Evolutionary conservation across 2,797 vertebrate genomes (phyloP).

Genomic region (Brachyalestes nurse): DNA sequence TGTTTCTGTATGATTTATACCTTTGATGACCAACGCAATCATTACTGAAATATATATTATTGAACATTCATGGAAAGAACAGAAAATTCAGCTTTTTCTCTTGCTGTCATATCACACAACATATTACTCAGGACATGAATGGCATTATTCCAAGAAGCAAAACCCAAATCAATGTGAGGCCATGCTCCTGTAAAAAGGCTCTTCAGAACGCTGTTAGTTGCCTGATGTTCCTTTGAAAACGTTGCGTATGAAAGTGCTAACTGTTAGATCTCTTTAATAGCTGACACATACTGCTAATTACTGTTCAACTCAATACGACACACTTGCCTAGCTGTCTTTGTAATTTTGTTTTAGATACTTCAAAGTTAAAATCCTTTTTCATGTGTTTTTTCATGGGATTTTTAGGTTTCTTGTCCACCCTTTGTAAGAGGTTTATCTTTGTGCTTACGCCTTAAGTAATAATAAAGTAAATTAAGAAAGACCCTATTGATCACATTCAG

Average conservation of each 20-base stretch:
- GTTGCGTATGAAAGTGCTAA: slow-evolving; percentile 60
- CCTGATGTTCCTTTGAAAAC: slow-evolving; percentile 59
- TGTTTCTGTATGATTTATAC: background rate
- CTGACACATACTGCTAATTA: slow-evolving; percentile 44
- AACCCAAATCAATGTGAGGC: background rate
- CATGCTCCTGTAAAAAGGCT: slow-evolving; percentile 14
- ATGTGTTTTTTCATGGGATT: slow-evolving; percentile 6
- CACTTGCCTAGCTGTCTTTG: slow-evolving; percentile 43
- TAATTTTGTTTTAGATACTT: slow-evolving; percentile 39
- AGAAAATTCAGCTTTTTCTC: background rate
- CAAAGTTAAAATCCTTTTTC: slow-evolving; percentile 32
- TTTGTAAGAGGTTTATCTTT: background rate
- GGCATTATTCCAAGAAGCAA: background rate
- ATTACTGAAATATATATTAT: background rate
- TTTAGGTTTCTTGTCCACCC: background rate
- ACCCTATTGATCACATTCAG: background rate
- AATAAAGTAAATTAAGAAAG: background rate
- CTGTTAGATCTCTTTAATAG: slow-evolving; percentile 65
- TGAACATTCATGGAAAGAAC: background rate
- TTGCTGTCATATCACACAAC: background rate
- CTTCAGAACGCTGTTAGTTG: slow-evolving; percentile 48
- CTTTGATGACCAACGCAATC: background rate
- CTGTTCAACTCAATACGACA: slow-evolving; percentile 42
- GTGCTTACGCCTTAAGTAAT: background rate
- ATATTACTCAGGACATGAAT: background rate